Evolutionary conservation across 1,140 invertebrate genomes (phyloP), one percentile per base, ranked within the genome.

Genomic region (Drosophila ficusphila): DNA sequence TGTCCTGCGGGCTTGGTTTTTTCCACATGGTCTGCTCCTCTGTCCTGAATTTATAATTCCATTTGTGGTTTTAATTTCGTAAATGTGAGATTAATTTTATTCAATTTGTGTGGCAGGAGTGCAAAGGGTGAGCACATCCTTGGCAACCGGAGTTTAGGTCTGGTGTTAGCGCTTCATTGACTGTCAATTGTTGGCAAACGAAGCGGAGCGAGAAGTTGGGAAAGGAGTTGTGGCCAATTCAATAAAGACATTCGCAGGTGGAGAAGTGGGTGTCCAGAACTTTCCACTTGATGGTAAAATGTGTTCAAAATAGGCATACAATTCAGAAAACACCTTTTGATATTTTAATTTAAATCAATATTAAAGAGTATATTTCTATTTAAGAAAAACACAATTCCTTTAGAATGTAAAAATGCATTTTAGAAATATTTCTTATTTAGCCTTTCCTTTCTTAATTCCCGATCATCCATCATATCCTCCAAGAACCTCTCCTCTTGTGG

Each of bases 81-180:
- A 89, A 89, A 89, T 86, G 86, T 70, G 79, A 86, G 79, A 76
- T 90, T 89, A 89, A 89, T 89, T 89, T 89, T 81, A 81, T 81
- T 89, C 77, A 90, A 86, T 89, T 67, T 67, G 61, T 42, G 23
- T 51, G 60, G 14, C 19, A 7, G 27, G 49, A 60, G 23, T 27
- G 2, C 16, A 56, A 36, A 11, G 49, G 51, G 16, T 33, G 52
- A 7, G 34, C 6, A n/a, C 48, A 54, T 23, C 21, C 34, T 18
- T 6, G n/a, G 16, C 25, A 25, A n/a, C 16, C 38, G 25, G 38
- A 11, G 29, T 8, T 12, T 38, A 14, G 52, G 39, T 29, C 21
- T 29, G 25, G 54, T n/a, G 14, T 58, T 21, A 23, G 64, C 36
- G 65, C 75, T 76, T 67, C 76, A 83, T 72, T 79, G 79, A 62